These are phyloP conservation scores for Neopelma chrysocephalum DNA, from an alignment of 2,797 vertebrate species.

Conservation along the genomic window DNA sequence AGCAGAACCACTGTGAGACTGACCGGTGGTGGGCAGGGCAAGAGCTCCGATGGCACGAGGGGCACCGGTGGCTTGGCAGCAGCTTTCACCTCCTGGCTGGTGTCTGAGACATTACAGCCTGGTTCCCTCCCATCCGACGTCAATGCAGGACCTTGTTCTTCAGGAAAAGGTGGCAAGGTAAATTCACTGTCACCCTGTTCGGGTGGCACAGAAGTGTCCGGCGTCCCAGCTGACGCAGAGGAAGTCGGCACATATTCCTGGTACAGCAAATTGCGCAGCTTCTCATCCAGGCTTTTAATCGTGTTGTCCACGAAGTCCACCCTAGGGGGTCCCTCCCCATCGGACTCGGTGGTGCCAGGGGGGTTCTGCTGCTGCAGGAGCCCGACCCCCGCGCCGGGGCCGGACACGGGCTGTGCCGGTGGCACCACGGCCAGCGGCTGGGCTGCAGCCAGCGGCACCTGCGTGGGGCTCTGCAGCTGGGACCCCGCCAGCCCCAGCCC, in stretches of 20 bases:
- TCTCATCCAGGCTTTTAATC: slow-evolving; percentile 96
- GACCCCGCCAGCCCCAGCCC: background rate
- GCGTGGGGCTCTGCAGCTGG: slow-evolving; percentile 63
- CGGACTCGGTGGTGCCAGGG: slow-evolving; percentile 81
- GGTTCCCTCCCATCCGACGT: background rate
- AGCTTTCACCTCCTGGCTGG: background rate
- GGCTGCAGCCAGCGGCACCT: background rate
- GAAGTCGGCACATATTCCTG: slow-evolving; percentile 84
- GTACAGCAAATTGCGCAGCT: slow-evolving; percentile 87
- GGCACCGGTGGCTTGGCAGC: background rate
- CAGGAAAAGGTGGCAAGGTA: background rate
- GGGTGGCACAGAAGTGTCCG: slow-evolving; percentile 30
- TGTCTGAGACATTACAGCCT: background rate
- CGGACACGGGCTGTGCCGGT: background rate
- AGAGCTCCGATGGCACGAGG: fast-evolving
- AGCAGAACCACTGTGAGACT: background rate
- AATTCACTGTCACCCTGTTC: slow-evolving; percentile 68
- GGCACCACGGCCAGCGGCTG: slow-evolving; percentile 40
- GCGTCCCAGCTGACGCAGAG: slow-evolving; percentile 71
- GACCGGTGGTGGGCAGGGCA: background rate
- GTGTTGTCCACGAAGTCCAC: slow-evolving; percentile 95
- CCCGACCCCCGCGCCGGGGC: background rate
- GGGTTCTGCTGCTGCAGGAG: slow-evolving; percentile 81
- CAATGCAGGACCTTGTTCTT: background rate
- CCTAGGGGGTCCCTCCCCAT: slow-evolving; percentile 86